These are phyloP conservation scores for Cyclopterus lumpus DNA, from an alignment of 2,797 vertebrate genomes.

Conservation along the genomic window DNA sequence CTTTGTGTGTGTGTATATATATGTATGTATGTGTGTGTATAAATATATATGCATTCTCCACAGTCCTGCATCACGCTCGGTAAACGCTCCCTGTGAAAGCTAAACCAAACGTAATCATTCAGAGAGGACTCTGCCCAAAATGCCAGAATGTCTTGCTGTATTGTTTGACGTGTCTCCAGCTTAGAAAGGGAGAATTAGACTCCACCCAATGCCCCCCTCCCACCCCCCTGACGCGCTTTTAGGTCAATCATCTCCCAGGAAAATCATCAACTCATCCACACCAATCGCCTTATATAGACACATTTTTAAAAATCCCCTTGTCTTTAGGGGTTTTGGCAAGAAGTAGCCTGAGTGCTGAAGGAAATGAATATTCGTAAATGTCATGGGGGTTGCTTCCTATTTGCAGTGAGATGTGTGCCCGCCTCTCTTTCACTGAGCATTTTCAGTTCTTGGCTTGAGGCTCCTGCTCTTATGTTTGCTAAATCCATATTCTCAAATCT, in stretches of 20 bases:
- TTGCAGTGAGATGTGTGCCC: slow-evolving; percentile 29
- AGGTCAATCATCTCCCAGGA: slow-evolving; percentile 81
- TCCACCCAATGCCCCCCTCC: slow-evolving; percentile 62
- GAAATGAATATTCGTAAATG: slow-evolving; percentile 35
- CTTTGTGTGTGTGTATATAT: slow-evolving; percentile 6
- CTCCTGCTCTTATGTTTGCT: slow-evolving; percentile 40
- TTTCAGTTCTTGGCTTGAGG: slow-evolving; percentile 41
- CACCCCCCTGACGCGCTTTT: slow-evolving; percentile 69
- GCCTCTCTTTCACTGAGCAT: slow-evolving; percentile 34
- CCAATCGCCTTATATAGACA: slow-evolving; percentile 61
- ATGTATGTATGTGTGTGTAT: slow-evolving; percentile 14
- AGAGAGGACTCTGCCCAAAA: slow-evolving; percentile 46
- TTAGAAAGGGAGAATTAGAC: slow-evolving; percentile 57
- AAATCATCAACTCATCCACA: slow-evolving; percentile 75
- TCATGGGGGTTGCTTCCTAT: slow-evolving; percentile 42
- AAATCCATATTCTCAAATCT: slow-evolving; percentile 53
- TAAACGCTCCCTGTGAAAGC: background rate
- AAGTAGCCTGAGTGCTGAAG: slow-evolving; percentile 21
- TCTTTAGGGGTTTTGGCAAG: slow-evolving; percentile 44
- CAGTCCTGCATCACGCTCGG: slow-evolving; percentile 26
- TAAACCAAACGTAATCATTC: slow-evolving; percentile 34
- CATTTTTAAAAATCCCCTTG: slow-evolving; percentile 49
- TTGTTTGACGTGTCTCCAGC: slow-evolving; percentile 54
- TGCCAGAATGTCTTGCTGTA: slow-evolving; percentile 54
- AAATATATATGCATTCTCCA: slow-evolving; percentile 7